A percentile compares a stretch with the other conserved stretches of the same genome.
phyloP scores from a whole-genome alignment of 2,888 invertebrate genomes.

The Parnassius smintheus region DNA sequence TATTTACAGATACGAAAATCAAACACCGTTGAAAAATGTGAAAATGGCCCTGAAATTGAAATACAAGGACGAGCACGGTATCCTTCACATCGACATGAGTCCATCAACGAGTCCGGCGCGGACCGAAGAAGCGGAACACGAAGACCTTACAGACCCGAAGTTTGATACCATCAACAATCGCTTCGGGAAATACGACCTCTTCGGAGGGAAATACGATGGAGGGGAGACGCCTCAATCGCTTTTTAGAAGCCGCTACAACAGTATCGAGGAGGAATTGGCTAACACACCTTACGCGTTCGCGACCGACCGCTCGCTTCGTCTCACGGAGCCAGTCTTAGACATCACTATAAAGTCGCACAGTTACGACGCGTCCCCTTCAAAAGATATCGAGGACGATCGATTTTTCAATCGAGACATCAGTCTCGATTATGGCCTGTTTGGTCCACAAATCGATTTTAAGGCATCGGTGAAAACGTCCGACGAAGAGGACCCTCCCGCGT shows the following conservation, averaged over 20 bases:
- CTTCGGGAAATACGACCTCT: slow-evolving; percentile 70
- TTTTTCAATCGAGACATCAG: slow-evolving; percentile 53
- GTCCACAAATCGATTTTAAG: slow-evolving; percentile 54
- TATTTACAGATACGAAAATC: slow-evolving; percentile 9
- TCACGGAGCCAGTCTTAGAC: slow-evolving; percentile 50
- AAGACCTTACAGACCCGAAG: slow-evolving; percentile 52
- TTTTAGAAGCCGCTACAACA: slow-evolving; percentile 75
- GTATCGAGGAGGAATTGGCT: slow-evolving; percentile 73
- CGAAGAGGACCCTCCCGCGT: slow-evolving; percentile 53
- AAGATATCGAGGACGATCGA: slow-evolving; percentile 65
- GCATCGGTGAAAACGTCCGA: slow-evolving; percentile 32
- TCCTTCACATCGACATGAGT: slow-evolving; percentile 73
- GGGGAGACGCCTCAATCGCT: slow-evolving; percentile 57
- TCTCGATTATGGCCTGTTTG: slow-evolving; percentile 54
- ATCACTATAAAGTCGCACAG: slow-evolving; percentile 55
- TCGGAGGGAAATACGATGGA: slow-evolving; percentile 67
- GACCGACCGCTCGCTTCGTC: slow-evolving; percentile 52
- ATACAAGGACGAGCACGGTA: slow-evolving; percentile 74
- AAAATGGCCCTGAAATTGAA: slow-evolving; percentile 70
- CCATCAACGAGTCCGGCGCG: slow-evolving; percentile 48
- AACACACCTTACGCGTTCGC: slow-evolving; percentile 79
- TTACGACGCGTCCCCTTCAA: slow-evolving; percentile 52
- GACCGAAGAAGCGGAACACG: slow-evolving; percentile 31
- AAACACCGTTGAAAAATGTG: slow-evolving; percentile 1
- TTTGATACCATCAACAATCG: slow-evolving; percentile 73